phyloP scores from a whole-genome alignment of 2,113 vertebrate species.

The Glaucidium brasilianum region DNA sequence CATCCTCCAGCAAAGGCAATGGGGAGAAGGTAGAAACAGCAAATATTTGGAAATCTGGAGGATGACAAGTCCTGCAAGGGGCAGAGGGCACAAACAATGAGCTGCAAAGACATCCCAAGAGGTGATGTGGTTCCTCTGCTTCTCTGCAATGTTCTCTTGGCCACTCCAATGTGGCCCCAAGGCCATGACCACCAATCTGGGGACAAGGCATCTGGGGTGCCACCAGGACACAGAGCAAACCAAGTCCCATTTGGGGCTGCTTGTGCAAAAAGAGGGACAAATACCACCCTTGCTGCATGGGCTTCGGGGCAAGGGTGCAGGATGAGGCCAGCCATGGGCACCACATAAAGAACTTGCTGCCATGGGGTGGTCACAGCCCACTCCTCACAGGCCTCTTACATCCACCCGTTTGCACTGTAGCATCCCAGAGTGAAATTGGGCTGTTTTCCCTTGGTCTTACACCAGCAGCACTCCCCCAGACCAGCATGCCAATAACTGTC shows the following conservation, averaged over 20 bases:
- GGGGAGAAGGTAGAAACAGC: neutral
- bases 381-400: neutral
- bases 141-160: neutral
- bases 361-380: rapidly evolving
- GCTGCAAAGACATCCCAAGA: neutral
- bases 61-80: neutral
- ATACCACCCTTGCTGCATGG: rapidly evolving
- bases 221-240: neutral
- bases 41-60: neutral
- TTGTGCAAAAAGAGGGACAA: neutral
- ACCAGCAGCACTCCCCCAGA: rapidly evolving
- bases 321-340: neutral
- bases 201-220: neutral
- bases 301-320: neutral
- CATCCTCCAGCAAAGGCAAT: neutral
- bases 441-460: neutral
- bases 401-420: neutral
- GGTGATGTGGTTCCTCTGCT: rapidly evolving
- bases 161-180: neutral
- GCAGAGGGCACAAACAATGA: neutral
- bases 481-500: rapidly evolving
- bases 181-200: rapidly evolving
- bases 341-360: neutral
- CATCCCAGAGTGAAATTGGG: neutral
- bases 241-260: neutral